Conservation (phyloP, 2,797 vertebrate genomes). For the Nasua narica region DNA sequence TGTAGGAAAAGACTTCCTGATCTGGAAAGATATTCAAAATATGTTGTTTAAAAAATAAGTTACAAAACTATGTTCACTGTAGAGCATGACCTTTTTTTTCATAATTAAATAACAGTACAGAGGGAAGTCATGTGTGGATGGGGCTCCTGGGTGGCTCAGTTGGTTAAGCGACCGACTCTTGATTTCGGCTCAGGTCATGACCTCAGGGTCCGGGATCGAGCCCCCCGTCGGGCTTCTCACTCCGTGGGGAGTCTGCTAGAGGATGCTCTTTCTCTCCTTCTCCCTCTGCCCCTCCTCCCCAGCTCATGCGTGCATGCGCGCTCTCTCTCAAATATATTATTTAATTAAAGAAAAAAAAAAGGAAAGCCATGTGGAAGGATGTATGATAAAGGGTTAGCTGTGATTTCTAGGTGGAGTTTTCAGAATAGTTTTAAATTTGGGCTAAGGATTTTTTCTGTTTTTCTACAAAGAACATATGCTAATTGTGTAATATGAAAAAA, state of each 20-base stretch:
- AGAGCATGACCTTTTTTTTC: background rate
- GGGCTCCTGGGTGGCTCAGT: background rate
- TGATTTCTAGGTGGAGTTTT: constrained; percentile 44
- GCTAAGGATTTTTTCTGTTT: background rate
- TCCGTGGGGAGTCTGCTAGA: background rate
- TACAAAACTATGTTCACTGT: background rate
- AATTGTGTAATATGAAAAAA: constrained; percentile 60
- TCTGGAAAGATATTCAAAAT: constrained; percentile 2
- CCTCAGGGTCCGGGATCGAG: background rate
- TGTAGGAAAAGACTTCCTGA: background rate
- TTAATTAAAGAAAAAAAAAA: background rate
- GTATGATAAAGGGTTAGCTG: constrained; percentile 10
- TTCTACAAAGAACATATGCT: constrained; percentile 60
- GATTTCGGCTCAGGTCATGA: background rate
- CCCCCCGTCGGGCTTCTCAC: background rate
- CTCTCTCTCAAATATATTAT: background rate
- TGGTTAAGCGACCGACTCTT: background rate
- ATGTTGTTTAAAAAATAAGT: constrained; percentile 4
- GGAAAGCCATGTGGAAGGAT: constrained; percentile 2
- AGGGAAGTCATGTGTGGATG: constrained; percentile 2
- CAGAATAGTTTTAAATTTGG: constrained; percentile 42
- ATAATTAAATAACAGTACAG: background rate
- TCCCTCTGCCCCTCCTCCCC: background rate
- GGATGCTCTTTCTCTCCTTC: background rate
- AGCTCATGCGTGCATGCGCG: background rate